These are phyloP conservation scores for Periophthalmus modestus DNA, from an alignment of 2,113 vertebrate species.

Conservation along the genomic window DNA sequence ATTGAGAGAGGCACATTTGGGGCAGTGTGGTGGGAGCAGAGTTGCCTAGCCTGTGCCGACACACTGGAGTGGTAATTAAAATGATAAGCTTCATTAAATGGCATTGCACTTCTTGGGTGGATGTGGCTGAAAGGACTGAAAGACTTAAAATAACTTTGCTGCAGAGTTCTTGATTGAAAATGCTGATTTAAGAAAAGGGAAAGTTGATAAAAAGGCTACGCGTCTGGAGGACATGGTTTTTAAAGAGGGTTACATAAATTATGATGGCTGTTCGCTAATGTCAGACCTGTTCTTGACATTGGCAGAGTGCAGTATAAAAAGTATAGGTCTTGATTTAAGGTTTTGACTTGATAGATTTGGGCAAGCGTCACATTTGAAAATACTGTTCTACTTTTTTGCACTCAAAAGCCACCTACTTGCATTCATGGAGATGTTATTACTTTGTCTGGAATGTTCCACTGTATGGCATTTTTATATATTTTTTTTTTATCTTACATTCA, in stretches of 20 bases:
- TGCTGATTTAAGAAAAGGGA: slow-evolving; percentile 47
- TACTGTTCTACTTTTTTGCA: no score
- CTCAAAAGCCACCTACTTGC: no score
- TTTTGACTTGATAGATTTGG: no score
- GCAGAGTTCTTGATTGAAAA: slow-evolving; percentile 48
- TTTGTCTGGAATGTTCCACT: no score
- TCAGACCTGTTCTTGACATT: no score
- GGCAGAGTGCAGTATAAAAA: no score
- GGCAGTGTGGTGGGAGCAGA: slow-evolving; percentile 12
- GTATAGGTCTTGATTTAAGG: no score
- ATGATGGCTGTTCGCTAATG: no score
- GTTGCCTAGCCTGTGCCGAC: slow-evolving; percentile 16
- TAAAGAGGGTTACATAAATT: slow-evolving; percentile 9
- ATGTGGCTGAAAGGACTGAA: slow-evolving; percentile 61
- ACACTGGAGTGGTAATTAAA: slow-evolving; percentile 74
- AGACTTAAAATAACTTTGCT: slow-evolving; percentile 54
- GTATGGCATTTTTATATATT: no score
- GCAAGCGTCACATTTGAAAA: no score
- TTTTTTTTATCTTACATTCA: no score
- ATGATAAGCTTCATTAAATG: slow-evolving; percentile 75
- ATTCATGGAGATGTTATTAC: no score
- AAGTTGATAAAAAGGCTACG: slow-evolving; percentile 40
- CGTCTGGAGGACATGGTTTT: slow-evolving; percentile 31
- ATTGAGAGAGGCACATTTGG: slow-evolving; percentile 36
- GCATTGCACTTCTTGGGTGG: slow-evolving; percentile 61